Percentiles rank a stretch among this genome's conserved stretches.
These are phyloP conservation scores for Neoascia interrupta DNA, from an alignment of 2,888 invertebrate genomes.

Conservation along the genomic window DNA sequence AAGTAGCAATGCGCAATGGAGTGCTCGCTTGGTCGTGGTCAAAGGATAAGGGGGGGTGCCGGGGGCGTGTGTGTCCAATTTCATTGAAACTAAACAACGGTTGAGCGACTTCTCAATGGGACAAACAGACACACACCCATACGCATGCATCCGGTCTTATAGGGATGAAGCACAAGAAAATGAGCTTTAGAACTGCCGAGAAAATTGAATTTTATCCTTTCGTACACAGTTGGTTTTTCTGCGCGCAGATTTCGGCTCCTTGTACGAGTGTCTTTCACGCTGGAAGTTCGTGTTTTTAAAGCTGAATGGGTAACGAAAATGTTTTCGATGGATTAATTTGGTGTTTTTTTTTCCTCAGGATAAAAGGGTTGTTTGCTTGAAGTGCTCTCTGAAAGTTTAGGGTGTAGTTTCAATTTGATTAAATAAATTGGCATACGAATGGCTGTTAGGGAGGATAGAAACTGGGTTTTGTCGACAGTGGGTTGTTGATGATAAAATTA, in stretches of 20 bases:
- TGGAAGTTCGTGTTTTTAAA: conserved; percentile 39
- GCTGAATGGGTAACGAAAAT: conserved; percentile 4
- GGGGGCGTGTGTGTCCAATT: conserved; percentile 52
- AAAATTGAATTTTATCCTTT: conserved; percentile 63
- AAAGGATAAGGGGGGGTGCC: neutral
- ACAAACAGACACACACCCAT: conserved; percentile 37
- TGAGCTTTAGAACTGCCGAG: conserved; percentile 63
- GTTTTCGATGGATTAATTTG: conserved; percentile 41
- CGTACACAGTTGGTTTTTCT: conserved; percentile 24
- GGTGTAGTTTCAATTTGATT: too few species aligned
- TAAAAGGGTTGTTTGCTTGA: conserved; percentile 27
- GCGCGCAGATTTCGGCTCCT: neutral
- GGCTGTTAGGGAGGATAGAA: too few species aligned
- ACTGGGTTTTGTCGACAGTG: too few species aligned
- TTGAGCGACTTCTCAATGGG: conserved; percentile 49
- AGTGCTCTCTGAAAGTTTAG: too few species aligned
- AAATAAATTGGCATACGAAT: too few species aligned
- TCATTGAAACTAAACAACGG: conserved; percentile 41
- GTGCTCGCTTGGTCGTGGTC: neutral
- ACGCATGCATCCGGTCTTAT: too few species aligned
- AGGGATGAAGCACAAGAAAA: conserved; percentile 40
- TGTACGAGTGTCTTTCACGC: neutral
- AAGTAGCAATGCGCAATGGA: conserved; percentile 22
- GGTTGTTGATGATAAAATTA: too few species aligned
- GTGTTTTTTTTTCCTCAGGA: conserved; percentile 3